Evolutionary conservation across 1,140 invertebrate genomes (phyloP), one percentile per base, ranked within the genome.

Genomic region (Monochamus saltuarius): DNA sequence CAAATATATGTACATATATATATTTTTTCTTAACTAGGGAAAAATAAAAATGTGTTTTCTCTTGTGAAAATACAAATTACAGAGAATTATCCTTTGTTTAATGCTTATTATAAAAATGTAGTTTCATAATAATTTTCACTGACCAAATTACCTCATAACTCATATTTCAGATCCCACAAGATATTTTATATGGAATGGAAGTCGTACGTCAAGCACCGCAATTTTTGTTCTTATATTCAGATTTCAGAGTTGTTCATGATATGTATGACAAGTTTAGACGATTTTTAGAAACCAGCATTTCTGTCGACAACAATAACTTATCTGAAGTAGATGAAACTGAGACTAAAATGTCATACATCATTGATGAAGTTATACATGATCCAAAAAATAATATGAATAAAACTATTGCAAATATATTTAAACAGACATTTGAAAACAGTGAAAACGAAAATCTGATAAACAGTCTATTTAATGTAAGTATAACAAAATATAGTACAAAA

Each of bases 261-360:
- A 67, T 84, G 11, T 88, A 87, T 64, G 77, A 78, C 58, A 79
- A 79, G 13, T 88, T 87, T 65, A 66, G 82, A 2, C 72, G 80
- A 49, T 83, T 83, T 61, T 77, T 82, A 66, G 76, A 72, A 59
- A 75, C 78, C 56, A 79, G 79, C 68, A 79, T 74, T 50, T 69
- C 39, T 37, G 73, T 75, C 9, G 74, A 72, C 4, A 54, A 17
- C 22, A 22, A 50, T 29, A 34, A 51, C 34, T 73, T 77, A 9
- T 75, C 74, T 1, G 62, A 69, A 14, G 75, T 76, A 14, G 81
- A 71, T 14, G 79, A 76, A 14, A 80, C 75, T 6, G 70, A 72
- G 22, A 78, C 76, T 46, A 81, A 80, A 13, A 84, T 86, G 77
- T 63, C 80, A 8, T 82, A 86, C 71, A 72, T 90, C 40, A 81